Evolutionary conservation across 1,140 invertebrate species (phyloP), one percentile per base, ranked within the genome.

Genomic region (Caenorhabditis inopinata): DNA sequence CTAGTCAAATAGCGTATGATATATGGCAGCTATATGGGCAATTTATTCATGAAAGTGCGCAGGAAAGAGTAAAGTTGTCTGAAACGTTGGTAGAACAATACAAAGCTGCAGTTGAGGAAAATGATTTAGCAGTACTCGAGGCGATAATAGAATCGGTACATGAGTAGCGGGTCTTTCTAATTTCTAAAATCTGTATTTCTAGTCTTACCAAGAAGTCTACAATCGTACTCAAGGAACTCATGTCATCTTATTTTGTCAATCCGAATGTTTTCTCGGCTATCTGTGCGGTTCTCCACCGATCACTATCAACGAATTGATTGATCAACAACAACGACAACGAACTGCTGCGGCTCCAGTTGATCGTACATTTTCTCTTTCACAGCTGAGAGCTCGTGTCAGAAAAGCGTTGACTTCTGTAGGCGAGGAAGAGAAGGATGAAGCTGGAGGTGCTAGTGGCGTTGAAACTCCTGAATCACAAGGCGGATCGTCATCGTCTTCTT

Each of bases 181-280:
- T 78, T 38, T 5, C 11, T n/a, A n/a, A n/a, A n/a, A n/a, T n/a
- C n/a, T 21, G 1, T 18, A 23, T 14, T 51, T 82, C 6, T 49
- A 81, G 82, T 73, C 82, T 16, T 83, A 81, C 38, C 79, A 83
- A 74, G 42, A 84, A 46, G 74, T 83, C 21, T 83, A 83, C 46
- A 51, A 76, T n/a, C 73, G 79, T 11, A 75, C 83, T 11, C 82
- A 83, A 32, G 45, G 32, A 1, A 62, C 84, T 12, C 62, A 81
- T 29, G 82, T 83, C 14, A 49, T 83, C 23, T 48, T 80, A 23
- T 83, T 83, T 47, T 83, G 82, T 38, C 82, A 83, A 62, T 81
- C 78, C 7, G 82, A 83, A 32, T 53, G 73, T 21, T 83, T 81
- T 25, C 74, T 83, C 12, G 82, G 82, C 18, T 68, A 82, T 47